These are phyloP conservation scores for Dasypus novemcinctus DNA, from an alignment of 2,113 vertebrate genomes.

Conservation along the genomic window DNA sequence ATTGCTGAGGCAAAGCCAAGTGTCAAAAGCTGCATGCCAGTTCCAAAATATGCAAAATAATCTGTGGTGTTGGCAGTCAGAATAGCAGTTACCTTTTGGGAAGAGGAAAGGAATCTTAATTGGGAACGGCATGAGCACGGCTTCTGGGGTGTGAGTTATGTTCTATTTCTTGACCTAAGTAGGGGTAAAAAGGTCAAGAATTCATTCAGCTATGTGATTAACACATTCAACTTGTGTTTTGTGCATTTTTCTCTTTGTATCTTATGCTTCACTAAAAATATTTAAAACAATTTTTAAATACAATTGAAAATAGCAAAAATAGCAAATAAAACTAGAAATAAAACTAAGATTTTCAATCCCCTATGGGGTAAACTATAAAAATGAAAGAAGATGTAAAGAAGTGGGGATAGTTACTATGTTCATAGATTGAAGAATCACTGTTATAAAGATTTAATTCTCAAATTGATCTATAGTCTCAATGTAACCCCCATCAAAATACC, in stretches of 20 bases:
- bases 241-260: neutral
- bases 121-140: neutral
- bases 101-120: neutral
- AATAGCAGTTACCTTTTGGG: neutral
- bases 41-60: conserved; percentile 9
- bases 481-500: neutral
- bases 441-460: neutral
- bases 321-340: neutral
- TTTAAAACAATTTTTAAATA: conserved; percentile 1
- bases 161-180: neutral
- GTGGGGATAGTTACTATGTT: neutral
- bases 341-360: neutral
- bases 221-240: neutral
- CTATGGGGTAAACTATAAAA: neutral
- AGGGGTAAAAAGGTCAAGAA: too few species aligned
- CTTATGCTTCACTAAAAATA: neutral
- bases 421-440: neutral
- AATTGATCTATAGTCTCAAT: neutral
- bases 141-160: neutral
- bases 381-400: neutral
- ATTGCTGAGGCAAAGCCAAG: neutral
- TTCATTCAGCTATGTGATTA: neutral
- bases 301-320: neutral
- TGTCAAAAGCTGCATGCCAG: neutral
- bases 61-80: neutral